Evolutionary conservation across 1,140 invertebrate genomes (phyloP), one percentile per base, ranked within the genome.

Genomic region (Laodelphax striatellus): DNA sequence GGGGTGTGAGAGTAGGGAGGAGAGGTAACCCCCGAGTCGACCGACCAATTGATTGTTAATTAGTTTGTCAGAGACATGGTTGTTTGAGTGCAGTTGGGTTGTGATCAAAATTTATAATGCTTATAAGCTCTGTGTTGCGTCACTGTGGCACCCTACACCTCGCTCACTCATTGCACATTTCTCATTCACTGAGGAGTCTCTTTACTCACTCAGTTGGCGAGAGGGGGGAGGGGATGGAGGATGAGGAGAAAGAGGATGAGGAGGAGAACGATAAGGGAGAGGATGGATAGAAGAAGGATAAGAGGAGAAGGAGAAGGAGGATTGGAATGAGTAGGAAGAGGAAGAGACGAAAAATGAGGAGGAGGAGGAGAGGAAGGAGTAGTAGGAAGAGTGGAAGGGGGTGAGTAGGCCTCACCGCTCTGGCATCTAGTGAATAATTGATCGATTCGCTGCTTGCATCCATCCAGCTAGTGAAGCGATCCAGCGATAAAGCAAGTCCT

Each of bases 1-100:
- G 43, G 46, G 46, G 46, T 5, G 5, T 3, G n/a, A n/a, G 5
- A 14, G 8, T 16, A 28, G 22, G n/a, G n/a, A 22, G 1, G 54
- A 31, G 28, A 10, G 28, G 54, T 16, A 54, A 24, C 52, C 16
- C 16, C 17, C 5, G 17, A 50, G n/a, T 16, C 46, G 46, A 16
- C 17, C n/a, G 13, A 17, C 22, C 54, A 55, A 55, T 55, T 55
- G 54, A 55, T 55, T 55, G 54, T 55, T 55, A 55, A 55, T 55
- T 55, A 55, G 54, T 34, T 28, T 34, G 54, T 38, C 54, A 34
- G 54, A 55, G 54, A 55, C 54, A 34, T 31, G 54, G 54, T 55
- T 55, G 54, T 55, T 55, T 55, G 54, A 55, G 54, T 17, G 46
- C 46, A 50, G 54, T 38, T 38, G 54, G 28, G 54, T 22, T 38